Conservation (phyloP, 2,797 vertebrate genomes). For the Hirundo rustica region DNA sequence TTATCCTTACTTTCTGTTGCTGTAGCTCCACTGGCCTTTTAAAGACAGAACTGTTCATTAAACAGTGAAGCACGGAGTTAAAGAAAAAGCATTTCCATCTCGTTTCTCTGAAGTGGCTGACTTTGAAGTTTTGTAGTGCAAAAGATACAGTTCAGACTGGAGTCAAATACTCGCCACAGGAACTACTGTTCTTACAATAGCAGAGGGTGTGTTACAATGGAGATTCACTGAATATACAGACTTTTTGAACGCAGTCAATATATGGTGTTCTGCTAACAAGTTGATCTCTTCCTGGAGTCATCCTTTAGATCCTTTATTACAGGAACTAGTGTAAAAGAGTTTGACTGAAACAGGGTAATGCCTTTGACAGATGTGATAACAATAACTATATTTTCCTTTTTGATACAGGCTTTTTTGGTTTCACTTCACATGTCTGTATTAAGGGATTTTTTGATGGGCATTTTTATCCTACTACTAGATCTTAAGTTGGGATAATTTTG, state of each 20-base stretch:
- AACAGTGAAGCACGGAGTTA: slow-evolving; percentile 46
- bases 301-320: slow-evolving; percentile 56
- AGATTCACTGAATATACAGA: slow-evolving; percentile 54
- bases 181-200: slow-evolving; percentile 60
- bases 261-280: slow-evolving; percentile 39
- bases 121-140: slow-evolving; percentile 60
- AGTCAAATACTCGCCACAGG: slow-evolving; percentile 64
- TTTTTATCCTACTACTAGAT: neutral
- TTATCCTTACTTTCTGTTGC: neutral
- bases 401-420: neutral
- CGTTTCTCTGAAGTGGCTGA: slow-evolving; percentile 45
- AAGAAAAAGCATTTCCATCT: slow-evolving; percentile 55
- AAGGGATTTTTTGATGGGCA: neutral
- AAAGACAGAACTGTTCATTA: slow-evolving; percentile 36
- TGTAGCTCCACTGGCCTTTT: neutral
- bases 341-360: slow-evolving; percentile 35
- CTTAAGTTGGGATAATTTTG: neutral
- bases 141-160: slow-evolving; percentile 45
- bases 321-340: slow-evolving; percentile 49
- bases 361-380: slow-evolving; percentile 43
- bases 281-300: slow-evolving; percentile 61
- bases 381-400: slow-evolving; percentile 49
- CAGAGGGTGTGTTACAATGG: slow-evolving; percentile 44
- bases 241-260: slow-evolving; percentile 62
- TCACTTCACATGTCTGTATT: slow-evolving; percentile 23